Conservation (phyloP, 2,113 vertebrate species). For the Epinephelus cyanopodus region DNA sequence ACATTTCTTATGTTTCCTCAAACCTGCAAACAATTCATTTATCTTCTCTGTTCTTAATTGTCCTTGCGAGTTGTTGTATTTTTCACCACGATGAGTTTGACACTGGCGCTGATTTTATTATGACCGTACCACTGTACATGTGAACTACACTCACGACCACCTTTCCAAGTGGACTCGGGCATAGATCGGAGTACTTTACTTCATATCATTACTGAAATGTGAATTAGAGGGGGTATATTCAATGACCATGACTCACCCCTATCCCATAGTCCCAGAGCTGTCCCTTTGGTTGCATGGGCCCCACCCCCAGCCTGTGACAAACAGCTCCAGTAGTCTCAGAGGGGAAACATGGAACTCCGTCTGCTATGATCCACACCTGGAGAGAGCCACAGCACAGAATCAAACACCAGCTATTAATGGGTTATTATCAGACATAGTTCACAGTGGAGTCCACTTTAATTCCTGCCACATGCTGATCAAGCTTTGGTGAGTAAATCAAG, state of each 20-base stretch:
- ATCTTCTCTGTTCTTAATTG: too few species aligned
- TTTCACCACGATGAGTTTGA: too few species aligned
- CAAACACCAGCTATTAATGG: neutral
- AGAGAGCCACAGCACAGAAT: constrained; percentile 9
- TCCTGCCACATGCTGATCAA: neutral
- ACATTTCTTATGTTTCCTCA: too few species aligned
- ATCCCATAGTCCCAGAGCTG: constrained; percentile 95
- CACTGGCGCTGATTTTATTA: too few species aligned
- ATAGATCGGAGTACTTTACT: too few species aligned
- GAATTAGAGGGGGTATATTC: neutral
- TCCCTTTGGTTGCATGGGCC: constrained; percentile 92
- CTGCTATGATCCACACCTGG: constrained; percentile 96
- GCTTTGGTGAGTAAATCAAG: neutral
- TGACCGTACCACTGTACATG: too few species aligned
- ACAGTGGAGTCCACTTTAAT: neutral
- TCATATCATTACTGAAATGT: neutral
- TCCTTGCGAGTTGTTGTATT: too few species aligned
- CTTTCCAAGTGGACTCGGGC: too few species aligned
- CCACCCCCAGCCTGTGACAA: constrained; percentile 90
- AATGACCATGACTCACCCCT: constrained; percentile 87
- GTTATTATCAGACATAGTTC: neutral
- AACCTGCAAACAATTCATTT: too few species aligned
- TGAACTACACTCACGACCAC: too few species aligned
- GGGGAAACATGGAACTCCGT: constrained; percentile 91
- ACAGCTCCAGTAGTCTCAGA: constrained; percentile 90